Percentiles rank a stretch among this genome's conserved stretches.
phyloP scores from a whole-genome alignment of 2,888 invertebrate species.

The Eumerus sabulonum region DNA sequence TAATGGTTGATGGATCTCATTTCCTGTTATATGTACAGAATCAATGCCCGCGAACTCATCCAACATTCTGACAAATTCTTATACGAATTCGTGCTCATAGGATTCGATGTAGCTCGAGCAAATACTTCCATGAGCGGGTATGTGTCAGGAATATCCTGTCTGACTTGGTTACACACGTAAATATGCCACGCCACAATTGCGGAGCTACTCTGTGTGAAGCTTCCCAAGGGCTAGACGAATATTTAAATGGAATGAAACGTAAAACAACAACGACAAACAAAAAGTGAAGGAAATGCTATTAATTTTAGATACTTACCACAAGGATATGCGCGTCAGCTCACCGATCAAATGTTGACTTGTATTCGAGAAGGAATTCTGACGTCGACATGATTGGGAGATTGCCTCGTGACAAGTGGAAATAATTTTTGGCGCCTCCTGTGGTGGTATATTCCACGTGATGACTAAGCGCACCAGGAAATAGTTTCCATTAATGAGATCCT shows the following conservation, averaged over 20 bases:
- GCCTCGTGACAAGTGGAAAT: conserved; percentile 51
- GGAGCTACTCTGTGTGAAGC: not conserved
- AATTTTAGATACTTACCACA: conserved; percentile 47
- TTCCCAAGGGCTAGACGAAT: not conserved
- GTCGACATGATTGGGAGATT: conserved; percentile 29
- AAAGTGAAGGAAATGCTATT: conserved; percentile 49
- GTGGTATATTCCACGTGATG: conserved; percentile 35
- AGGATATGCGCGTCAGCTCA: conserved; percentile 55
- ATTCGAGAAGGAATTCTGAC: conserved; percentile 13
- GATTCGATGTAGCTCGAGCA: too few relatives aligned
- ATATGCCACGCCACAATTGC: conserved; percentile 34
- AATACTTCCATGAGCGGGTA: conserved; percentile 25
- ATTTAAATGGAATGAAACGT: conserved; percentile 20
- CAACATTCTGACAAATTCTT: conserved; percentile 58
- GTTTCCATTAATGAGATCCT: conserved; percentile 46
- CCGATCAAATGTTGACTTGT: conserved; percentile 47
- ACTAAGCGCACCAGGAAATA: conserved; percentile 57
- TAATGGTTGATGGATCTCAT: conserved; percentile 66
- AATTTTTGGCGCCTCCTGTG: conserved; percentile 48
- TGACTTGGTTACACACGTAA: conserved; percentile 36
- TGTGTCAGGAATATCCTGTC: conserved; percentile 61
- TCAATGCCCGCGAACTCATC: conserved; percentile 53
- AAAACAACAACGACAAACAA: too few relatives aligned
- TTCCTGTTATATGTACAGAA: conserved; percentile 37
- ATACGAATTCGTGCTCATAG: too few relatives aligned